phyloP scores from a whole-genome alignment of 2,888 invertebrate genomes.

The Acleris laterana region DNA sequence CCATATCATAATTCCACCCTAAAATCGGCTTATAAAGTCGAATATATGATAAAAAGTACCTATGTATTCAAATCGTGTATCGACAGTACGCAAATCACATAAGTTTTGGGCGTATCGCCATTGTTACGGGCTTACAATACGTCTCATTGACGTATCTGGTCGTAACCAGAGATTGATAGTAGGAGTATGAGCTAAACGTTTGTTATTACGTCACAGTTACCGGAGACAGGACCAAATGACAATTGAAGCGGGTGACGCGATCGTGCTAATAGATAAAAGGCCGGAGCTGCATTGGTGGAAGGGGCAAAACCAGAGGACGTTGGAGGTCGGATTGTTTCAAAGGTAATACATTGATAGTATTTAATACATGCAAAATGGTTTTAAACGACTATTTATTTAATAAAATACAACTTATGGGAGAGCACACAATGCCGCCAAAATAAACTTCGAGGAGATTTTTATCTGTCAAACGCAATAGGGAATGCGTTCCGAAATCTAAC shows the following conservation, averaged over 20 bases:
- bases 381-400: too few species aligned
- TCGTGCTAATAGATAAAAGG: constrained; percentile 94
- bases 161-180: not conserved
- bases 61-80: too few species aligned
- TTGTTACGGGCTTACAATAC: not conserved
- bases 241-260: constrained; percentile 92
- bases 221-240: constrained; percentile 87
- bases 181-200: not conserved
- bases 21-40: too few species aligned
- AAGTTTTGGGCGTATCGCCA: not conserved
- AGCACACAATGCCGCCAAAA: too few species aligned
- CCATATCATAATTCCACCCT: too few species aligned
- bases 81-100: too few species aligned
- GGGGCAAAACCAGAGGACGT: constrained; percentile 96
- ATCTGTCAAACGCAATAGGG: too few species aligned
- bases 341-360: constrained; percentile 71
- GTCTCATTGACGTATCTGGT: not conserved
- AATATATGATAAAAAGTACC: too few species aligned
- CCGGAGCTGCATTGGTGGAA: constrained; percentile 97
- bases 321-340: constrained; percentile 95
- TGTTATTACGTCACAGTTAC: constrained; percentile 55
- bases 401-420: too few species aligned
- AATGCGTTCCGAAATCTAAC: too few species aligned
- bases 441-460: too few species aligned
- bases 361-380: too few species aligned